Evolutionary conservation across 2,113 vertebrate species (phyloP), one percentile per base, ranked within the genome.

Genomic region (Hirundichthys speculiger): DNA sequence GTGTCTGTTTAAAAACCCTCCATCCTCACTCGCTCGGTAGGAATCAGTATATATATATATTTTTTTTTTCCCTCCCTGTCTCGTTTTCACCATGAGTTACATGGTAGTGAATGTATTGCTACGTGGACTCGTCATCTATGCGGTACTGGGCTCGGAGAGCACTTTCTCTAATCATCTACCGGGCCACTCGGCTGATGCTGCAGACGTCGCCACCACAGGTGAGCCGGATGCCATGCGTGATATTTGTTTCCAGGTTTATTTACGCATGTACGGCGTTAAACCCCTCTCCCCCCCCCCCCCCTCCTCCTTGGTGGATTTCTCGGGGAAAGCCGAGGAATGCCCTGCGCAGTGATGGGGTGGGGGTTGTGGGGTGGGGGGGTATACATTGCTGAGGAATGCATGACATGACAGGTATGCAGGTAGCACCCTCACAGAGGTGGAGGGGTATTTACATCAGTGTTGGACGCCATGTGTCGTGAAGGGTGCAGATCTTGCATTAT

Each of bases 81-180:
- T 34, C 30, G 11, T 64, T 77, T 76, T 64, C 89, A 92, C 84
- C 80, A 94, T 94, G 93, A 91, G 84, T 90, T 86, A 64, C 88
- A 80, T 89, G 79, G 73, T 88, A 41, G 69, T 91, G 75, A 78
- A 86, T 77, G 74, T 90, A 41, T 70, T 94, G 90, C 90, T 93
- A 77, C 91, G 90, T 90, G 93, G 93, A 92, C 91, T 94, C 88
- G 82, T 93, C 89, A 89, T 94, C 91, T 93, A 88, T 92, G 92
- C 91, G 85, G 90, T 93, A 83, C 88, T 93, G 82, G 89, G 90
- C 79, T 90, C 76, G 75, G 91, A 91, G 59, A 79, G 82, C 81
- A 69, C 81, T 73, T 81, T 75, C 86, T 77, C 86, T 13, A 84
- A 73, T 45, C 59, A 84, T 75, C 79, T 89, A 45, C 61, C 89